Conservation (phyloP, 2,797 vertebrate species). For the Glyptemys insculpta region DNA sequence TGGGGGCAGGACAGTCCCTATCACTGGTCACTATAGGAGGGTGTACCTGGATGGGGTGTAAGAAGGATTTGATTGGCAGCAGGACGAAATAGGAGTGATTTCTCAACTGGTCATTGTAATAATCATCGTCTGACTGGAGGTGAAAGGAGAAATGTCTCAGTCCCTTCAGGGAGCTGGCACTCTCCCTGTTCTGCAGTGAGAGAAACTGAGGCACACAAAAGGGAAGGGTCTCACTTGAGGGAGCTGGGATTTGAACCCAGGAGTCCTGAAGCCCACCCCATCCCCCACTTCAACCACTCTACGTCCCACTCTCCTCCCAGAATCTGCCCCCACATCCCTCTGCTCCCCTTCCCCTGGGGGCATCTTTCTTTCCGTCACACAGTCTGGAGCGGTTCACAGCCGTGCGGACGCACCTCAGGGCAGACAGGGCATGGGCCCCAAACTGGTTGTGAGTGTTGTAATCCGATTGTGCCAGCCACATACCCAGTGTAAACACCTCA, state of each 20-base stretch:
- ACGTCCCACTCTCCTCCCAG: not conserved
- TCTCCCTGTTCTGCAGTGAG: not conserved
- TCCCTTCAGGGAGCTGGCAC: not conserved
- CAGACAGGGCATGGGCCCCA: not conserved
- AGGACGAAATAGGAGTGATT: not conserved
- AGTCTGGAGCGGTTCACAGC: not conserved
- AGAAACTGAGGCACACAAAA: not conserved
- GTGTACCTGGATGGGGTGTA: not conserved
- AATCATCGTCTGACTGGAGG: not conserved
- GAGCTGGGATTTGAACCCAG: not conserved
- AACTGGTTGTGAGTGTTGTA: not conserved
- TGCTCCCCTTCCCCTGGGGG: not conserved
- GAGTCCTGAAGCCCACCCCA: not conserved
- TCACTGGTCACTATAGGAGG: not conserved
- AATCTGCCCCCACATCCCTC: not conserved
- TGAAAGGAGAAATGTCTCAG: not conserved
- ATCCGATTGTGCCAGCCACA: not conserved
- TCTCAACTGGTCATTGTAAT: not conserved
- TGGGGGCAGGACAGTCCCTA: not conserved
- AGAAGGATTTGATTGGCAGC: not conserved
- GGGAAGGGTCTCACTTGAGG: not conserved
- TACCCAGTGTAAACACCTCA: not conserved
- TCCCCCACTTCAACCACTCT: not conserved
- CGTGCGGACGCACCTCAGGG: not conserved
- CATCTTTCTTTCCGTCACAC: not conserved